phyloP scores from a whole-genome alignment of 92 coral and sea anemone species.

The Zoanthus gigantus region DNA sequence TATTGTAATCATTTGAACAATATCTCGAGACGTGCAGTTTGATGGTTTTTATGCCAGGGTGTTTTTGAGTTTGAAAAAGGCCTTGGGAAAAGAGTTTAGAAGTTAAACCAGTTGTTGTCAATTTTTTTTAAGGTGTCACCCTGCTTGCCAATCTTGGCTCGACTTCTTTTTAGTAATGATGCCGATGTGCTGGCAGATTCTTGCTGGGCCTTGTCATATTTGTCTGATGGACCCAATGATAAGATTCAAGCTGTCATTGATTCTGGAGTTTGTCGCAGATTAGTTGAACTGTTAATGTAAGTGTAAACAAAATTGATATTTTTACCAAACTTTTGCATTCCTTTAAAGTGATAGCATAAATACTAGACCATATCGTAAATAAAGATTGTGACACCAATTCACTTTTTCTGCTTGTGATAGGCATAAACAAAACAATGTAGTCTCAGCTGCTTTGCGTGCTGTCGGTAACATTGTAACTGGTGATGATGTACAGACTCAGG shows the following conservation, averaged over 20 bases:
- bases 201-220: constrained; percentile 97
- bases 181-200: constrained; percentile 95
- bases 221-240: constrained; percentile 99
- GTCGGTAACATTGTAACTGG: constrained; percentile 99
- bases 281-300: constrained; percentile 91
- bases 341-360: too few species aligned
- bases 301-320: background rate
- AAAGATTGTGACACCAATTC: background rate
- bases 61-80: too few species aligned
- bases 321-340: too few species aligned
- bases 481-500: constrained; percentile 99
- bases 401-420: constrained; percentile 41
- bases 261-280: constrained; percentile 98
- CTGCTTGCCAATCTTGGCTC: constrained; percentile 87
- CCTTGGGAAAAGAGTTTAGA: too few species aligned
- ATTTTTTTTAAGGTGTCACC: constrained; percentile 81
- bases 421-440: constrained; percentile 94
- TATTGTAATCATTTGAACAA: too few species aligned
- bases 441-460: constrained; percentile 96
- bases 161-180: constrained; percentile 88
- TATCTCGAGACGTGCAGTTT: too few species aligned
- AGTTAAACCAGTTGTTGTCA: background rate
- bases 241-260: constrained; percentile 99
- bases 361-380: background rate
- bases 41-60: too few species aligned